Base-by-base conservation (phyloP, 2,888 invertebrate genomes). In the Hemaris fuciformis region DNA sequence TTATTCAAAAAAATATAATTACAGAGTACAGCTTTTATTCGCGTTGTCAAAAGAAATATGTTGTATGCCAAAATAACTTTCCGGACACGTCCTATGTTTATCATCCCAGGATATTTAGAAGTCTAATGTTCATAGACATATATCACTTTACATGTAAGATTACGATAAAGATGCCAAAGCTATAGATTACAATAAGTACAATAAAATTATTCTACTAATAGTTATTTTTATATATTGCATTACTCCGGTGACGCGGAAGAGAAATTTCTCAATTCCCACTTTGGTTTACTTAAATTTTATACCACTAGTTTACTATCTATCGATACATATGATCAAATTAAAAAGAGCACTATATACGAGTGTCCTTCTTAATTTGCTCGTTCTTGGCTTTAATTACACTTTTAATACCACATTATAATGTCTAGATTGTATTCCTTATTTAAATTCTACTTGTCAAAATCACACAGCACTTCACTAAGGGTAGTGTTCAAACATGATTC, bases 301-400 rank as follows among this genome's bases (percentile, higher is more conserved):
- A 25, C 57, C 59, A 62, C 13, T 64, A 68, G 66, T 13, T 46
- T 25, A 25, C 10, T 18, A 27, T 31, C 53, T 27, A 53, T 18
- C 22, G 25, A 46, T 63, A 59, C 60, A 61, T 64, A 64, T 71
- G 79, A 74, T 83, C 84, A 88, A 86, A 88, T 82, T 82, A 82
- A 86, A 82, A 85, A 84, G 80, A 81, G 76, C 76, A 83, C 76
- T 61, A 64, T 56, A 10, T 61, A 63, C 60, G 56, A 74, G 53
- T 75, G 73, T 77, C 81, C 81, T 87, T 84, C 75, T 77, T 83
- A 85, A 81, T 84, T 87, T 85, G 84, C 74, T 80, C 77, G 45
- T 53, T 61, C 62, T 38, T 38, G 10, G 5, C n/a, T 38, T 3
- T 38, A 2, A 57, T 25, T 61, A 62, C 64, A 60, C 63, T 59